Conservation (phyloP, 2,113 vertebrate genomes). For the Brevimyrus niger region DNA sequence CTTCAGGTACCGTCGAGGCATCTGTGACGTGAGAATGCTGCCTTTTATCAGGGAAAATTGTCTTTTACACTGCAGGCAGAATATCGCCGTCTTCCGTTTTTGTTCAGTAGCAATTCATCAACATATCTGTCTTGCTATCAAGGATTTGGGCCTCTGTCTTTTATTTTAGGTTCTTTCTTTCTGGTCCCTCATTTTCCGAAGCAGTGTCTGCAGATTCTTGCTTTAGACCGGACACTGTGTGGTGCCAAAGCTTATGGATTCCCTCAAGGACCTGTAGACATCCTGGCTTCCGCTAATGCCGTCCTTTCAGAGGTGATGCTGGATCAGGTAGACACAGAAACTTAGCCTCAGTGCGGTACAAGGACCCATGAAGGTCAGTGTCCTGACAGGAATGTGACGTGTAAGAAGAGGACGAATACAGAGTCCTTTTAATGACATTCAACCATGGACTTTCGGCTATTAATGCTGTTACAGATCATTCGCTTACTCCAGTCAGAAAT, state of each 20-base stretch:
- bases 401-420: neutral
- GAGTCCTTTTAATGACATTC: neutral
- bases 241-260: slow-evolving; percentile 13
- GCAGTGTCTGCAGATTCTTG: slow-evolving; percentile 8
- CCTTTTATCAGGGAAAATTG: neutral
- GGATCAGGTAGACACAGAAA: neutral
- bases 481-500: neutral
- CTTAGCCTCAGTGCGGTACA: neutral
- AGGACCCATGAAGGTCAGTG: neutral
- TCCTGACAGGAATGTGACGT: neutral
- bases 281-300: neutral
- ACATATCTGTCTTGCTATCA: neutral
- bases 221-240: neutral
- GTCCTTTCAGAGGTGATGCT: neutral
- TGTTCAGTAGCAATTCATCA: neutral
- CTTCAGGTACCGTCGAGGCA: neutral
- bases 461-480: neutral
- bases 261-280: neutral
- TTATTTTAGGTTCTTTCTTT: neutral
- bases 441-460: neutral
- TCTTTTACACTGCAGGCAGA: neutral
- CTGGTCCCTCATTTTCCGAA: neutral
- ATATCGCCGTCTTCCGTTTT: neutral
- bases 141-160: neutral
- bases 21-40: neutral